Base-by-base conservation (phyloP, 2,888 invertebrate species). In the Abscondita cerata region DNA sequence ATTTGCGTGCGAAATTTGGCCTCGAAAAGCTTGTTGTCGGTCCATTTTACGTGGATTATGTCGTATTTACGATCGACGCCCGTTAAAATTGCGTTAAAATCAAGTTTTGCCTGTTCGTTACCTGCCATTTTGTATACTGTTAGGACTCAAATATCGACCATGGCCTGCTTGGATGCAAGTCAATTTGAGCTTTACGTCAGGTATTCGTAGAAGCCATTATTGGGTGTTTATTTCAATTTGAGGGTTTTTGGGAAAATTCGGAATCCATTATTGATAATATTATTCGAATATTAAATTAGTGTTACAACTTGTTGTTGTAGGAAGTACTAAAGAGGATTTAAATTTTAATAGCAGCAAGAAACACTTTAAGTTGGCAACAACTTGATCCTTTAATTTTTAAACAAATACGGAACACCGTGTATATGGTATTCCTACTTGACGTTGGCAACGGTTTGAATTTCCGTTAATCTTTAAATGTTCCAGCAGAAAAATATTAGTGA, bases 1-100 rank as follows among this genome's bases (percentile, higher is more conserved):
- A 80, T 78, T 70, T 78, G 77, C 9, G 80, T 80, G 46, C 80
- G 75, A 64, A 80, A 78, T 74, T 79, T 78, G 20, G 75, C 73
- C 64, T 80, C 80, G 60, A 78, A 81, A 56, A 70, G 62, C 65
- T 75, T 79, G n/a, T 71, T 66, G 25, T 80, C 74, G 38, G 65
- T 70, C 81, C 81, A 81, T 71, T 76, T 77, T 41, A 73, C 69
- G 34, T 76, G 74, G 12, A 78, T 78, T 56, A 81, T 76, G 66
- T 80, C 78, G 65, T 76, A 79, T 71, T 79, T 78, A 57, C 78
- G 70, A 51, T 77, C 72, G 52, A 78, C 71, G 46, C 70, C 71
- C 50, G 66, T 69, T 62, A 81, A 71, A 69, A 80, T 78, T 52
- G 74, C 72, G 51, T 64, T 69, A 73, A 81, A 78, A 71, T 80